Evolutionary conservation across 2,113 vertebrate species (phyloP), one percentile per base, ranked within the genome.

Genomic region (Vulpes lagopus): DNA sequence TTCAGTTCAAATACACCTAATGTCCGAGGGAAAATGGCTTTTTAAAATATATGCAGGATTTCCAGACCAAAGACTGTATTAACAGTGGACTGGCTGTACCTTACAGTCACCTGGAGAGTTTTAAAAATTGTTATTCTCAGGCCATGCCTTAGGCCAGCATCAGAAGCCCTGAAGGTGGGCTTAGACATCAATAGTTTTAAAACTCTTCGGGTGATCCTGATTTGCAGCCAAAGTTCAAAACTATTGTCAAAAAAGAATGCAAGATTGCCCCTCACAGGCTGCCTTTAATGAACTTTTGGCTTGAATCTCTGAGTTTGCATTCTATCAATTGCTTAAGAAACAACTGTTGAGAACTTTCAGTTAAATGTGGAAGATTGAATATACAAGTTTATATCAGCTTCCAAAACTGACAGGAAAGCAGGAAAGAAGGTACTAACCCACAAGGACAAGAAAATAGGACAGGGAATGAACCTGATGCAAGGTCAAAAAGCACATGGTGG

Each of bases 1-100:
- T 92, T 95, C 51, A 57, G 55, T 79, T 94, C 53, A 65, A 91
- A 91, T 76, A 87, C 27, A 93, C 19, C 94, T 3, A 62, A n/a
- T 9, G 17, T 60, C 30, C 62, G n/a, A 32, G 80, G 55, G 30
- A 79, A 95, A 83, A 55, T 79, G 84, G 51, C 38, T 92, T 22
- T 57, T 94, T 86, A 65, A 79, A 91, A 79, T 49, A 60, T 6
- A 89, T 3, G 49, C 22, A 79, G 76, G 64, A 95, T 76, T 95
- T 69, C 32, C 88, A 65, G 76, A 43, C 10, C 14, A 51, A 59
- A 92, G 55, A 79, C 49, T 53, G 12, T n/a, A 83, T 78, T 4
- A 65, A 43, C 43, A 30, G 30, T 74, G 9, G 27, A 49, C 38
- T 71, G 35, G 60, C 65, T 76, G 76, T 7, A 94, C 20, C 86